Base-by-base conservation (phyloP, 2,113 vertebrate species). In the Grallaria varia region DNA sequence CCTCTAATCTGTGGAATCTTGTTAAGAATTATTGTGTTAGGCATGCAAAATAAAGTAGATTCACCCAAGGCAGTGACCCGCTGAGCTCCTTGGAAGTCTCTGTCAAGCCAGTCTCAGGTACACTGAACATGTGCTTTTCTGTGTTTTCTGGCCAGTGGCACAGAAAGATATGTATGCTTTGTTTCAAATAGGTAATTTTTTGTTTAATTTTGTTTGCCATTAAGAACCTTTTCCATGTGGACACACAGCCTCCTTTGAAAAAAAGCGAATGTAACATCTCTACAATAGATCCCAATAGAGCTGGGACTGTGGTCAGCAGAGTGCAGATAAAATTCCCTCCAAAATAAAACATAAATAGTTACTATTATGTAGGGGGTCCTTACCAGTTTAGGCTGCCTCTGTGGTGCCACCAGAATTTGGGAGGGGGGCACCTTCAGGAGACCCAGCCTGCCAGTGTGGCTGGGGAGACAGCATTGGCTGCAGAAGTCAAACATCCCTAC, bases 51-150 rank as follows among this genome's bases (percentile, higher is more conserved):
- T 44, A 72, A 84, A 71, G 47, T 31, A 67, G 28, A 58, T 53
- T 89, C 20, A 67, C 30, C 17, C 28, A 31, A 71, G 47, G 44
- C 31, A 52, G 12, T 44, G 12, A 52, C 31, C 44, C 0, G 0
- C 24, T 42, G 37, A 56, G 44, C 22, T 83, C 16, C 71, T 90
- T 56, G 49, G 44, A 64, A 76, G 49, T 40, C 37, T 39, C 24
- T 40, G 1, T n/a, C 62, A 86, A 66, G 44, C 17, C 42, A 75
- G 24, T 31, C 24, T 79, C 23, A 45, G 16, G 37, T 76, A 16
- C 16, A 25, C 35, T 69, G 66, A 71, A 45, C 16, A 24, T 42
- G 20, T 64, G 22, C 35, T 94, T 60, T 84, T 82, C 23, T 67
- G 39, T 82, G 30, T 30, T 78, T 71, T 58, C 37, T 90, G 78